phyloP scores from a whole-genome alignment of 2,797 vertebrate species.

The Anguilla anguilla region DNA sequence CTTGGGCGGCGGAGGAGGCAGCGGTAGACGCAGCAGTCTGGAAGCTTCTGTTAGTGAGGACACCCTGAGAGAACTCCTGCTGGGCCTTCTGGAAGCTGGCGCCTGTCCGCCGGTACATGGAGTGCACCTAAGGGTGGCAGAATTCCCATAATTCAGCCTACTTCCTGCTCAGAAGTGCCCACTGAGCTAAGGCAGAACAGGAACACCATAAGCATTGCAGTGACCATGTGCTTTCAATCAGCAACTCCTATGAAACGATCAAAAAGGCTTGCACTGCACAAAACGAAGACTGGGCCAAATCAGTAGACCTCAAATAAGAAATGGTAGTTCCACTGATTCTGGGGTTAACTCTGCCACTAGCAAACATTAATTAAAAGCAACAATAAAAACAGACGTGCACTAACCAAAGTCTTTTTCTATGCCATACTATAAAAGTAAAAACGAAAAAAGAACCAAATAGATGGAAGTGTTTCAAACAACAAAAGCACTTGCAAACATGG shows the following conservation, averaged over 20 bases:
- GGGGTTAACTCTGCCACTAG: background rate
- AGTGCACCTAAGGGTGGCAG: conserved; percentile 79
- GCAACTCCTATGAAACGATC: background rate
- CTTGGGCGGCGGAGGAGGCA: conserved; percentile 80
- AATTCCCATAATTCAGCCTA: background rate
- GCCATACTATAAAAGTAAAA: background rate
- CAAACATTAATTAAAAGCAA: background rate
- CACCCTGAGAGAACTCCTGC: conserved; percentile 95
- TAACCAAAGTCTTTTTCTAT: background rate
- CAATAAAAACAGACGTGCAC: background rate
- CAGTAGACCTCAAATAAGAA: background rate
- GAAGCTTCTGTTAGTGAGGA: conserved; percentile 85
- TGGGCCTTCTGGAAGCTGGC: conserved; percentile 97
- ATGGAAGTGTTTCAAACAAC: background rate
- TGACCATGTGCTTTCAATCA: background rate
- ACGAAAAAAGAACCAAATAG: conserved; percentile 6
- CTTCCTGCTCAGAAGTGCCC: background rate
- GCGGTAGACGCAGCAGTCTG: conserved; percentile 73
- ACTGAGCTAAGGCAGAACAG: background rate
- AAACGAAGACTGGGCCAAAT: background rate
- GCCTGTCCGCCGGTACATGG: conserved; percentile 86
- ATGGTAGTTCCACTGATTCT: background rate
- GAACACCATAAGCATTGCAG: background rate
- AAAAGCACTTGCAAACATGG: background rate
- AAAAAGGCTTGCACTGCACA: background rate